Evolutionary conservation across 2,888 invertebrate genomes (phyloP).

Genomic region (Trichogramma dendrolimi): DNA sequence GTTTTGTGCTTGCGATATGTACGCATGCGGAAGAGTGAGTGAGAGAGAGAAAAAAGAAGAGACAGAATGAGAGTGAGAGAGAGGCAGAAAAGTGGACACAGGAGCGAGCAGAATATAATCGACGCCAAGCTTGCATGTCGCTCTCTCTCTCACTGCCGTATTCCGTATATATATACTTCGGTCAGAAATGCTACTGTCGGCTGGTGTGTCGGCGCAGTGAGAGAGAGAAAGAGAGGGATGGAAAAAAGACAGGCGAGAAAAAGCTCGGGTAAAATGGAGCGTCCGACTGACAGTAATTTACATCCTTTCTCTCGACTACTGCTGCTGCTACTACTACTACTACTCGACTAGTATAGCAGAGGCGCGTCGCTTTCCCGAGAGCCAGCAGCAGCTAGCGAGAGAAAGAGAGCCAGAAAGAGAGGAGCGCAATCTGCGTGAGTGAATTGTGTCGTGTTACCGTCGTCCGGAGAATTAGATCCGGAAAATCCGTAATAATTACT

Average conservation of each 20-base stretch:
- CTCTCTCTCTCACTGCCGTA: too few species aligned
- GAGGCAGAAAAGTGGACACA: slow-evolving; percentile 7
- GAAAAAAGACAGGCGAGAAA: slow-evolving; percentile 41
- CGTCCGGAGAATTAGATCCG: slow-evolving; percentile 51
- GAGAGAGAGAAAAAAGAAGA: background rate
- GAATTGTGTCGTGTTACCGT: slow-evolving; percentile 52
- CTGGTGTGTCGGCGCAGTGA: background rate
- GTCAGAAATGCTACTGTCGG: too few species aligned
- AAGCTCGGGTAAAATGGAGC: slow-evolving; percentile 44
- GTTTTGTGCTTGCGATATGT: too few species aligned
- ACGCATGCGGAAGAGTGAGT: slow-evolving; percentile 14
- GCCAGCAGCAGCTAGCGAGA: too few species aligned
- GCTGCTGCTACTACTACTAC: too few species aligned
- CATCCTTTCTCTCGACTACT: slow-evolving; percentile 40
- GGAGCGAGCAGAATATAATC: background rate
- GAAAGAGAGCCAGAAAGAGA: too few species aligned
- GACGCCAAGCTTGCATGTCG: too few species aligned
- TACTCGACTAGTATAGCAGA: too few species aligned
- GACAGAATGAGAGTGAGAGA: background rate
- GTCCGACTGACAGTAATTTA: slow-evolving; percentile 50
- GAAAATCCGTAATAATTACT: slow-evolving; percentile 52
- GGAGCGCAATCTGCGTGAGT: slow-evolving; percentile 50
- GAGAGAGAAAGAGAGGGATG: slow-evolving; percentile 26
- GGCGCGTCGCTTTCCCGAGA: too few species aligned
- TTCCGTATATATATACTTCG: too few species aligned